Evolutionary conservation across 2,888 invertebrate genomes (phyloP).

Genomic region (Calliopum simillimum): DNA sequence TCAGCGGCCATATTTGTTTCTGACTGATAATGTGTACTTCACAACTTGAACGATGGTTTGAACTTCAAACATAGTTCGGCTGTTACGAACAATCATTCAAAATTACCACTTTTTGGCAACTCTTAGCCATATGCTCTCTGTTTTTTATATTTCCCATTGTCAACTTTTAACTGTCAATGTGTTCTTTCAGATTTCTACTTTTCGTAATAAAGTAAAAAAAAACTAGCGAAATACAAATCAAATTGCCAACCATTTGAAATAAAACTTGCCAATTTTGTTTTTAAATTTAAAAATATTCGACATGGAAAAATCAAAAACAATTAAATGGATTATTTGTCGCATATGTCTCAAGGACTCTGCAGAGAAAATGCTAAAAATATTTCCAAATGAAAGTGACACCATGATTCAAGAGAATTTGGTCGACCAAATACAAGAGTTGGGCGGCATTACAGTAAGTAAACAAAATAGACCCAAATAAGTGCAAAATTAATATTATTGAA

Average conservation of each 20-base stretch:
- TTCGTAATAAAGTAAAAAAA: too few species aligned
- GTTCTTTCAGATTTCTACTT: too few species aligned
- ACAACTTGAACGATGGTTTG: too few species aligned
- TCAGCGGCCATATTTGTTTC: too few species aligned
- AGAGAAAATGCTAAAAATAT: conserved; percentile 48
- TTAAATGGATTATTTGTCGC: conserved; percentile 49
- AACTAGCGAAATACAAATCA: not conserved
- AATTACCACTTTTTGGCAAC: too few species aligned
- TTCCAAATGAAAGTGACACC: conserved; percentile 34
- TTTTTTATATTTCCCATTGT: too few species aligned
- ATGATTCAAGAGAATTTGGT: conserved; percentile 40
- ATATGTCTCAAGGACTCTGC: conserved; percentile 52
- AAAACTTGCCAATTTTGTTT: not conserved
- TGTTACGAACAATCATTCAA: too few species aligned
- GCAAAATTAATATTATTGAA: not conserved
- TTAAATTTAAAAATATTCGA: conserved; percentile 10
- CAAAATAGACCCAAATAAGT: not conserved
- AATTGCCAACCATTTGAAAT: conserved; percentile 44
- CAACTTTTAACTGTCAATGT: too few species aligned
- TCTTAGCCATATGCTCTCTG: too few species aligned
- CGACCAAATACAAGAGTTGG: conserved; percentile 53
- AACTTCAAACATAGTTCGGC: too few species aligned
- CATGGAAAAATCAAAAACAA: conserved; percentile 15
- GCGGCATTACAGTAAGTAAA: conserved; percentile 52
- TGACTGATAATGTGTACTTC: too few species aligned